A percentile compares a stretch with the other conserved stretches of the same genome.
phyloP scores from a whole-genome alignment of 2,797 vertebrate genomes.

The Falco rusticolus region DNA sequence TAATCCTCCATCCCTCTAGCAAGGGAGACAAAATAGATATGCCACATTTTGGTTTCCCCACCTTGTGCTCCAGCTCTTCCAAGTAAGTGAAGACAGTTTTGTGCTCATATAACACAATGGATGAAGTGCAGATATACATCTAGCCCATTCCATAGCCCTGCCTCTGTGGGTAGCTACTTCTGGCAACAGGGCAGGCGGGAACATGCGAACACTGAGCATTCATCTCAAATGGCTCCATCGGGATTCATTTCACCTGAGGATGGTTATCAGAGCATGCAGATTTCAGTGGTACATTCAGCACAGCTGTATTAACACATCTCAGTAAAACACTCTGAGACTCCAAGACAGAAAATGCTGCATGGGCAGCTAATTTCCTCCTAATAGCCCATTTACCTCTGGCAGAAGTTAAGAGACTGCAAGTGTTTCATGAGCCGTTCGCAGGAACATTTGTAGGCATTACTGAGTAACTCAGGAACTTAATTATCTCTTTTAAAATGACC shows the following conservation, averaged over 20 bases:
- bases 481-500: constrained; percentile 23
- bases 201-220: background rate
- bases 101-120: background rate
- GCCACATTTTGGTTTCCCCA: background rate
- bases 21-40: background rate
- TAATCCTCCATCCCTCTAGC: background rate
- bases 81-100: background rate
- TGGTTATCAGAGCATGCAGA: constrained; percentile 22
- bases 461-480: constrained; percentile 15
- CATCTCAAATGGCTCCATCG: background rate
- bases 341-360: background rate
- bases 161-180: background rate
- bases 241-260: constrained; percentile 10
- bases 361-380: constrained; percentile 31
- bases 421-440: constrained; percentile 13
- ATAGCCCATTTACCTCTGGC: background rate
- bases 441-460: constrained; percentile 14
- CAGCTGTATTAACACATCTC: background rate
- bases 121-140: rapidly evolving
- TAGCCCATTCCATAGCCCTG: background rate
- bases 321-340: background rate
- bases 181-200: background rate
- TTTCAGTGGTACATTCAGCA: background rate
- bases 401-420: constrained; percentile 17
- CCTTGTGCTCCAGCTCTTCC: background rate